Conservation (phyloP, 2,888 invertebrate genomes). For the Trisateles emortualis region DNA sequence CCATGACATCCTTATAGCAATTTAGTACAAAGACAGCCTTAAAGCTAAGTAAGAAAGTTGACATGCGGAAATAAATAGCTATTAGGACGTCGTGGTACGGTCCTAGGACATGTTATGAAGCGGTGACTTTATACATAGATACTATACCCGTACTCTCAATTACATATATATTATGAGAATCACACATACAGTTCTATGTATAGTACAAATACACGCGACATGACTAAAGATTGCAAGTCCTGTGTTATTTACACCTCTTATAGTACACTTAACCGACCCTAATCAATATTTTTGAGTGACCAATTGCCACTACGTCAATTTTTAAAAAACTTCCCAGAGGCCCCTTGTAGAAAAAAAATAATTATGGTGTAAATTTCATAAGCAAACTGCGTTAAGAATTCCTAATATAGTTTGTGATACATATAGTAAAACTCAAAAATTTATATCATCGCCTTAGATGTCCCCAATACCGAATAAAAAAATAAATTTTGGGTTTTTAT, state of each 20-base stretch:
- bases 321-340: slow-evolving; percentile 55
- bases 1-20: too few relatives aligned
- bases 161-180: background rate
- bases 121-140: background rate
- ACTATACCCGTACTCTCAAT: background rate
- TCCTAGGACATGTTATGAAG: background rate
- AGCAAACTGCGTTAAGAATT: slow-evolving; percentile 25
- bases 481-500: slow-evolving; percentile 64
- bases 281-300: slow-evolving; percentile 67
- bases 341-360: slow-evolving; percentile 48
- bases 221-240: slow-evolving; percentile 55
- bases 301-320: slow-evolving; percentile 66
- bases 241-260: slow-evolving; percentile 83
- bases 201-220: slow-evolving; percentile 35
- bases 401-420: slow-evolving; percentile 26
- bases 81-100: slow-evolving; percentile 25
- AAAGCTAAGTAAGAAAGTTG: too few relatives aligned
- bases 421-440: slow-evolving; percentile 34
- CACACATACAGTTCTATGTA: background rate
- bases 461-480: slow-evolving; percentile 57
- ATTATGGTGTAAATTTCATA: slow-evolving; percentile 24
- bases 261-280: slow-evolving; percentile 73
- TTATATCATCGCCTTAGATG: slow-evolving; percentile 32
- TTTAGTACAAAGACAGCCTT: too few relatives aligned
- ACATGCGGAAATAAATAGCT: too few relatives aligned